Evolutionary conservation across 53 echinoderm and acorn worm species (phyloP), one percentile per base, ranked within the genome.

Genomic region (Zoroaster sp.): DNA sequence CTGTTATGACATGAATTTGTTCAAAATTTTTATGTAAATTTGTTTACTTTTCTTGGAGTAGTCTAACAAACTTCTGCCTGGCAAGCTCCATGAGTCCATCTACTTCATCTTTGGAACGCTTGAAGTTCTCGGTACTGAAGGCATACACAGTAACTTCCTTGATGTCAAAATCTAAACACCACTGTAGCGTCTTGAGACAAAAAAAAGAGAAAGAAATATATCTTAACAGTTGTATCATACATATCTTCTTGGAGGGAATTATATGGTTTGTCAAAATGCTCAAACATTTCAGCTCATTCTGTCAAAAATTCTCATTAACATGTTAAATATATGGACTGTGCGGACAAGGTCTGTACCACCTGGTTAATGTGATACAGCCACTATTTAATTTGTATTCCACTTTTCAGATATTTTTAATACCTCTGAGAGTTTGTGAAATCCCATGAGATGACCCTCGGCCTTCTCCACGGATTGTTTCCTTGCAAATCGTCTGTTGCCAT

Each of bases 61-160:
- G 52, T 34, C 90, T 86, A 3, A 73, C 72, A 83, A 98, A 96
- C 73, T 98, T 96, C 66, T 96, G 89, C 66, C 86, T 89, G 4
- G 95, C 95, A 18, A 98, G 89, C 45, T 98, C 93, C 98, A 98
- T 96, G 23, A 98, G 66, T 5, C 94, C 93, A 23, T 98, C 91
- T 4, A 96, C 95, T 68, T 98, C 98, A 23, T 98, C 93, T 41
- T 87, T 88, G 1, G 98, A 95, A 10, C 98, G 89, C 69, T 98
- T 98, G 51, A 98, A 98, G 87, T 98, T 98, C 51, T 98, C 98
- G 2, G 96, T 98, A 66, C 95, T 96, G 78, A 98, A 96, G 82
- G 98, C 98, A 51, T 98, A 98, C n/a, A 98, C 95, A 18, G 97
- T 94, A 1, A 98, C 98, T 69, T 98, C 95, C 66, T 92, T 96